These are phyloP conservation scores for Apaloderma vittatum DNA, from an alignment of 2,113 vertebrate species.

Conservation along the genomic window DNA sequence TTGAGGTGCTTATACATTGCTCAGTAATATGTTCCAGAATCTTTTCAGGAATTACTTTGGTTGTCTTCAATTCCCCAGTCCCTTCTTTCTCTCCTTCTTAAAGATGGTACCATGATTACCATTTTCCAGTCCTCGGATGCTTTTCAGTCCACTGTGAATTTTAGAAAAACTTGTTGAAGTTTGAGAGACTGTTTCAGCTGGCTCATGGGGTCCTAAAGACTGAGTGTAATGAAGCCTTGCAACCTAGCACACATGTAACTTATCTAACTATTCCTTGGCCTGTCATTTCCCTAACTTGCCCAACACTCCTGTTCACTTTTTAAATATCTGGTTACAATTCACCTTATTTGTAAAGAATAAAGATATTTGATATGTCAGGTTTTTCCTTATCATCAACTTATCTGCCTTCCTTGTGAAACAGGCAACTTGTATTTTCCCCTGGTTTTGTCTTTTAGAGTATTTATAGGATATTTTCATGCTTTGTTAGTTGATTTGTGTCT, in stretches of 20 bases:
- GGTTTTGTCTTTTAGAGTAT: neutral
- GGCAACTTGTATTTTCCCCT: neutral
- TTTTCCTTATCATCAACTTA: neutral
- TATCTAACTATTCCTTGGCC: neutral
- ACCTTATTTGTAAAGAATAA: neutral
- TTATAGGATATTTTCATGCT: neutral
- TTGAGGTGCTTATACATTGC: constrained; percentile 60
- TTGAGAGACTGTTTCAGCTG: neutral
- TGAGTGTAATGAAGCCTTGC: neutral
- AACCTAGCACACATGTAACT: neutral
- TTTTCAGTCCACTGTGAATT: neutral
- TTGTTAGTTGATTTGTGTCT: neutral
- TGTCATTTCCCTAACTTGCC: neutral
- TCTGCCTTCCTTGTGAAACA: neutral
- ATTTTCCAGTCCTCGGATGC: neutral
- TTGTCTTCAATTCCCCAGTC: constrained; percentile 14
- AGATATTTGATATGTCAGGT: neutral
- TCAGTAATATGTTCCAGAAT: constrained; percentile 64
- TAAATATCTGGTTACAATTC: neutral
- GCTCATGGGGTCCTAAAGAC: neutral
- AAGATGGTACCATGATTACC: constrained; percentile 26
- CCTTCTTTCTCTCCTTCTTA: constrained; percentile 46
- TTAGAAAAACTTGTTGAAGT: neutral
- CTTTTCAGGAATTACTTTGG: constrained; percentile 27
- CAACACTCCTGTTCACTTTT: neutral